Base-by-base conservation (phyloP, 2,797 vertebrate species). In the Zonotrichia albicollis region DNA sequence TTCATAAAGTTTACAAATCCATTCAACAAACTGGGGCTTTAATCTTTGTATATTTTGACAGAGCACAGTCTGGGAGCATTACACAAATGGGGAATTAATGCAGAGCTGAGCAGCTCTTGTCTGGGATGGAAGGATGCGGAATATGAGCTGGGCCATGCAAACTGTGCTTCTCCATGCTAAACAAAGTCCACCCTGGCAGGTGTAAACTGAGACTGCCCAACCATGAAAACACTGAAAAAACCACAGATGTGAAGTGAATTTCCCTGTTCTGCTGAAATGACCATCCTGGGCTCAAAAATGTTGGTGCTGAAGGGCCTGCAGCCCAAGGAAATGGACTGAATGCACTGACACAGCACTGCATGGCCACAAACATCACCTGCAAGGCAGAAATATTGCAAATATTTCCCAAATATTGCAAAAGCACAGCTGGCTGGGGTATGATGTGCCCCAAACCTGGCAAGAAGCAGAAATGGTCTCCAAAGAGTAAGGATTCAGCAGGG, bases 31-130 rank as follows among this genome's bases (percentile, higher is more conserved):
- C 55, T 46, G 50, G 50, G 68, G 72, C 81, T 87, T 93, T 92
- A 89, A 90, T 90, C 86, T 89, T 43, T 64, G 71, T 80, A 8
- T 94, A 88, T 86, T 92, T 91, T 92, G 84, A 92, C 66, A 83
- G 57, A 80, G 81, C 89, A 74, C 38, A 83, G 76, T 66, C 88
- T 84, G 70, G 40, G 54, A 70, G 53, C 22, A 11, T 48, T 60
- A 46, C 12, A 93, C 18, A 71, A 64, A 81, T 11, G 5, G 6
- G 83, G 62, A 84, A 79, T 75, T 58, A 91, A 60, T 43, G 87
- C 32, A 36, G 87, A 76, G 60, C 66, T 73, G 94, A 79, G 80
- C 57, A n/a, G 71, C 26, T 78, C 57, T 54, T 48, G 34, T 23
- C 50, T 0, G 1, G 50, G 36, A 80, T 0, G 0, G 93, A 82